Base-by-base conservation (phyloP, 2,113 vertebrate genomes). In the Centropus bengalensis region DNA sequence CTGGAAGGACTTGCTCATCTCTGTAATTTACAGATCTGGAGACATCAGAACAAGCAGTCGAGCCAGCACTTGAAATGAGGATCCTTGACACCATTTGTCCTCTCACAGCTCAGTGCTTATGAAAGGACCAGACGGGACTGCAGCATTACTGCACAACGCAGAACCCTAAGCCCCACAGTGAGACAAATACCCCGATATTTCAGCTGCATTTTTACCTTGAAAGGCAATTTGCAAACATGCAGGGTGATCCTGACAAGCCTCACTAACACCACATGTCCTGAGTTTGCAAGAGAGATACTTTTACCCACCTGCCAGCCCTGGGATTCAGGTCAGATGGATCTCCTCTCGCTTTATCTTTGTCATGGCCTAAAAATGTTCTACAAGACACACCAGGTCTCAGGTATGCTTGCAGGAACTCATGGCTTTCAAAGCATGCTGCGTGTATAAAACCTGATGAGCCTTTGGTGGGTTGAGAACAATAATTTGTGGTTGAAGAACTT, bases 11-110 rank as follows among this genome's bases (percentile, higher is more conserved):
- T 81, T 32, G 16, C 36, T 42, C 17, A 0, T 28, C 17, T 49
- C 9, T 3, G 5, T 8, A 40, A 40, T 5, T 30, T 14, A 2
- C 63, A 26, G 19, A 16, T 11, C 42, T 36, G 68, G 56, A 58
- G 32, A 59, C 20, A 28, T 3, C 17, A 17, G 67, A n/a, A 66
- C 2, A 6, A 26, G 51, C 26, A 14, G 32, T 6, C 1, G 7
- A 70, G 36, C n/a, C 30, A 9, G 16, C 0, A 1, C 60, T n/a
- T 1, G 0, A 5, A 7, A 36, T 2, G 40, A 19, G 44, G 44
- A 42, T 26, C n/a, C 70, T 64, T 13, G 0, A 8, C 63, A 27
- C 49, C 36, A 0, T 0, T 9, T 1, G 49, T 23, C 85, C 59
- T 45, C 38, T 28, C 47, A 3, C 2, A 6, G 30, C 67, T 78